These are phyloP conservation scores for Tribolium castaneum DNA, from an alignment of 1,140 invertebrate genomes.

Conservation along the genomic window DNA sequence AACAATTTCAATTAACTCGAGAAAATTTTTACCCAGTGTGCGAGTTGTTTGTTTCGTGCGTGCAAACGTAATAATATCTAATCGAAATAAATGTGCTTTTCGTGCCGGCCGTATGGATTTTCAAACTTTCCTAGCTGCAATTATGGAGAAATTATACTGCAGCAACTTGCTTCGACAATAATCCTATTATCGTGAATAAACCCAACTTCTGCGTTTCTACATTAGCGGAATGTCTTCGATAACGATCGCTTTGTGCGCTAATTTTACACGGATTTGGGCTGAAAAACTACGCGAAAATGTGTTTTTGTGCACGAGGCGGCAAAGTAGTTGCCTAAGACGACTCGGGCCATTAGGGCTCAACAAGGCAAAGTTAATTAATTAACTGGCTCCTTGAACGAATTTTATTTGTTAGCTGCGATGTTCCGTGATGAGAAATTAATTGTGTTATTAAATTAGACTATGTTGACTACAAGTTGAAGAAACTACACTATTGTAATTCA, in stretches of 20 bases:
- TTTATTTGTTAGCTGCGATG: conserved; percentile 31
- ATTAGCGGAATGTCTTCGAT: neutral
- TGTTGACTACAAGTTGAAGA: conserved; percentile 25
- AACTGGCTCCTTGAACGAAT: conserved; percentile 15
- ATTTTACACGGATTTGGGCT: neutral
- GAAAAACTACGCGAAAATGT: too few species aligned
- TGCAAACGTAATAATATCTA: conserved; percentile 35
- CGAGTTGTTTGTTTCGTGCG: conserved; percentile 25
- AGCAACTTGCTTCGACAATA: conserved; percentile 15
- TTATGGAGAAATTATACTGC: conserved; percentile 28
- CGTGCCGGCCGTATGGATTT: conserved; percentile 4
- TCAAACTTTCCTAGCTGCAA: conserved; percentile 11
- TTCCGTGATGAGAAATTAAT: conserved; percentile 33
- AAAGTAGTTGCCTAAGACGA: conserved; percentile 23
- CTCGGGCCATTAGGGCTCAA: conserved; percentile 21
- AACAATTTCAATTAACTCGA: too few species aligned
- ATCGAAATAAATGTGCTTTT: conserved; percentile 36
- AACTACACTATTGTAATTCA: conserved; percentile 28
- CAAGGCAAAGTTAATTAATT: conserved; percentile 35
- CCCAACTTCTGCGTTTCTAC: neutral
- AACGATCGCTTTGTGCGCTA: neutral
- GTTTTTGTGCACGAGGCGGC: neutral
- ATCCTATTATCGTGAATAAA: neutral
- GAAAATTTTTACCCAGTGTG: neutral
- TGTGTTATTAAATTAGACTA: conserved; percentile 32